Evolutionary conservation across 2,113 vertebrate species (phyloP).

Genomic region (Fukomys damarensis): DNA sequence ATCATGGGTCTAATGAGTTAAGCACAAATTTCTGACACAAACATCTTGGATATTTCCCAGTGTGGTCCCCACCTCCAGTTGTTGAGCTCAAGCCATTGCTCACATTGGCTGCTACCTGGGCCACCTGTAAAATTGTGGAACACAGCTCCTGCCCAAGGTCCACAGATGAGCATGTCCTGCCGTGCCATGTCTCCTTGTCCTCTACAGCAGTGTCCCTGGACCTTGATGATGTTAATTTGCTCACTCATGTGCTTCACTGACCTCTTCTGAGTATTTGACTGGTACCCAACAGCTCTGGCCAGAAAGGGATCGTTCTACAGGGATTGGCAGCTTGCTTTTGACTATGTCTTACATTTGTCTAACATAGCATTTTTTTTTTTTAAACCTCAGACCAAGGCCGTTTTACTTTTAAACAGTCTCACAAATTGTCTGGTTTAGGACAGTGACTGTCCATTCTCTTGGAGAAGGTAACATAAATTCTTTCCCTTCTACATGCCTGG

Average conservation of each 20-base stretch:
- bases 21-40: neutral
- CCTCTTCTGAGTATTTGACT: neutral
- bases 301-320: neutral
- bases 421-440: neutral
- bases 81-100: neutral
- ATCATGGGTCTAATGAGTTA: neutral
- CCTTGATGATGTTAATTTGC: fast-evolving
- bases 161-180: too few relatives aligned
- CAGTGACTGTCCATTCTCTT: neutral
- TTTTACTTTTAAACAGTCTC: conserved; percentile 28
- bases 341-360: neutral
- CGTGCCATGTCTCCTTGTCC: neutral
- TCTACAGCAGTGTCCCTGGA: neutral
- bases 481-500: neutral
- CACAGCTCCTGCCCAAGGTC: too few relatives aligned
- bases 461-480: neutral
- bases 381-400: neutral
- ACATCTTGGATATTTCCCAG: neutral
- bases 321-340: neutral
- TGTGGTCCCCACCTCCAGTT: neutral
- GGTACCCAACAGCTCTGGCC: neutral
- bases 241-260: neutral
- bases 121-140: too few relatives aligned
- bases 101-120: neutral
- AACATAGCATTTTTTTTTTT: neutral